These are phyloP conservation scores for Tyto alba DNA, from an alignment of 2,113 vertebrate species.

Conservation along the genomic window DNA sequence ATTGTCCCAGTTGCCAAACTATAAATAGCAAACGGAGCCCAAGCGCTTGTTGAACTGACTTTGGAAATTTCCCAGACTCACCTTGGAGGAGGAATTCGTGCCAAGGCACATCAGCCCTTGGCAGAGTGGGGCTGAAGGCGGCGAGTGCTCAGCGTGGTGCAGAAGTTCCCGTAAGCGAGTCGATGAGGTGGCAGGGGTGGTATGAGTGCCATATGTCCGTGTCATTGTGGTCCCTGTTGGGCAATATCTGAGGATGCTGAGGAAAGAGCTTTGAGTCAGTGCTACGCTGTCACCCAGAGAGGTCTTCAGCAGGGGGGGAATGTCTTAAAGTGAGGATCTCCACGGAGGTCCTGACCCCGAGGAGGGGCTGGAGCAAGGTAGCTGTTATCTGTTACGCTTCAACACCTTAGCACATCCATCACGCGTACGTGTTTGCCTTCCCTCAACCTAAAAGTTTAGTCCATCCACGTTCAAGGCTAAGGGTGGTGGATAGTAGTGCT, in stretches of 20 bases:
- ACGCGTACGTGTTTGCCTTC: accelerated
- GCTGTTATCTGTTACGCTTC: accelerated
- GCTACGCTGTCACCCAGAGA: neutral
- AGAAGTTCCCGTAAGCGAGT: neutral
- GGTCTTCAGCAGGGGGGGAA: neutral
- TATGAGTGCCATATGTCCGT: accelerated
- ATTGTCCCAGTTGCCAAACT: neutral
- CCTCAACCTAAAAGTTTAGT: neutral
- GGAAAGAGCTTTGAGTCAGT: neutral
- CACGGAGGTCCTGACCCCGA: accelerated
- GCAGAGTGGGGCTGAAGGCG: neutral
- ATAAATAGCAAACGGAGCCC: neutral
- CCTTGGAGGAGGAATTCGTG: neutral
- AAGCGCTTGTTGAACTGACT: neutral
- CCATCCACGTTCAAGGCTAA: accelerated
- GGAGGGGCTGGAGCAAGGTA: neutral
- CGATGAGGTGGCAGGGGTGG: neutral
- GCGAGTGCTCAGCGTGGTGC: neutral
- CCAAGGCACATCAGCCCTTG: neutral
- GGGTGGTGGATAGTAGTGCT: accelerated
- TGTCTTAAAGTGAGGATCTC: neutral
- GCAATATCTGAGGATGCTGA: neutral
- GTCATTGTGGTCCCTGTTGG: neutral
- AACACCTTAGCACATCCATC: accelerated
- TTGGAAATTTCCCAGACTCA: neutral